Evolutionary conservation across 2,888 invertebrate species (phyloP), one percentile per base, ranked within the genome.

Genomic region (Therioaphis trifolii): DNA sequence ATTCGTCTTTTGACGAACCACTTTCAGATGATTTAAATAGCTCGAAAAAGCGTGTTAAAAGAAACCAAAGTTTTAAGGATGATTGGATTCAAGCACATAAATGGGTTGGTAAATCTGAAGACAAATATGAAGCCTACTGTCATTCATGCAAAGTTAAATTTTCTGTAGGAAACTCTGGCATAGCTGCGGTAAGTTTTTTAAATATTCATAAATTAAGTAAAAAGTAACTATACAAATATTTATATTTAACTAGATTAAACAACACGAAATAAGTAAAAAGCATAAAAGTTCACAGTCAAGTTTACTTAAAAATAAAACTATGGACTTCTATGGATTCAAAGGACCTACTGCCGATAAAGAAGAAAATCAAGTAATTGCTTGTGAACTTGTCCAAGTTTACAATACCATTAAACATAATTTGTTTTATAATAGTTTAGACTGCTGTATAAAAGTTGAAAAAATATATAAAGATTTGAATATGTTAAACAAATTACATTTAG

Each of bases 351-450:
- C 68, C 5, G 68, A 68, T 68, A 69, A 46, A 29, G 71, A 86
- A 84, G 85, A 85, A 77, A 74, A 84, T 58, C 85, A 86, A 79
- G 86, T 86, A 80, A 85, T 85, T 66, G 85, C 78, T 85, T 85
- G 86, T 75, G 86, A 87, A 84, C 84, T 86, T 72, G 79, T 85
- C 79, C 85, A 86, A 84, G 84, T 86, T 55, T 86, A 86, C 85
- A 86, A 86, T 77, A 86, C 85, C 61, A 78, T 86, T 69, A 82
- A 84, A 75, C 86, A 87, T 76, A 86, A 86, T 84, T 86, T 86
- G 85, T 85, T 85, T 61, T 86, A 87, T 84, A 69, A 85, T 63
- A 86, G 86, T 79, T 85, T 85, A 84, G 86, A 86, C 52, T 86
- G 86, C 82, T 86, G 85, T 61, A 85, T 85, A 24, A 86, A 86